phyloP scores from a whole-genome alignment of 2,888 invertebrate species.

The Orthonychiurus folsomi region DNA sequence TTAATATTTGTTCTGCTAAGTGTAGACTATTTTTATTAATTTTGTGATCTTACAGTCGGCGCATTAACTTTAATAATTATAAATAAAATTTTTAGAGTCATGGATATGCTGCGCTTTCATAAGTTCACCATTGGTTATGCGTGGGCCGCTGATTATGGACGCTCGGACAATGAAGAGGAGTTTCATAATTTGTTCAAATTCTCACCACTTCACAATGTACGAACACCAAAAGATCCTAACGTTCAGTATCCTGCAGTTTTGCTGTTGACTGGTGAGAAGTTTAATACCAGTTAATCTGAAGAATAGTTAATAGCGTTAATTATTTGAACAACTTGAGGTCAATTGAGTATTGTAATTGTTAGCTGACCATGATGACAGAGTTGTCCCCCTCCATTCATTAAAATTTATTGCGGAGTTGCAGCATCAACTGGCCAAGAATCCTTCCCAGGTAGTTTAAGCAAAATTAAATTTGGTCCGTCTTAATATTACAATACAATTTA shows the following conservation, averaged over 20 bases:
- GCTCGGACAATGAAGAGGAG: slow-evolving; percentile 73
- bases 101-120: slow-evolving; percentile 96
- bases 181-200: slow-evolving; percentile 76
- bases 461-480: slow-evolving; percentile 1
- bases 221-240: slow-evolving; percentile 50
- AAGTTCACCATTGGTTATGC: slow-evolving; percentile 96
- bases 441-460: slow-evolving; percentile 55
- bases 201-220: slow-evolving; percentile 90
- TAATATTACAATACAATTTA: not conserved
- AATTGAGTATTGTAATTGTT: no score
- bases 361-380: slow-evolving; percentile 95
- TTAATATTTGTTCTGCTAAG: no score
- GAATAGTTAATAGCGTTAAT: not conserved
- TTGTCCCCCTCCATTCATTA: slow-evolving; percentile 92
- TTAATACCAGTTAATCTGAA: not conserved
- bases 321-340: not conserved
- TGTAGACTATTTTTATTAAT: no score
- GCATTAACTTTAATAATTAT: not conserved
- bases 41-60: no score
- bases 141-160: slow-evolving; percentile 94
- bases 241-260: slow-evolving; percentile 81
- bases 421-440: slow-evolving; percentile 54
- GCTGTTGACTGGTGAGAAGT: slow-evolving; percentile 76
- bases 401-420: slow-evolving; percentile 91
- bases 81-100: slow-evolving; percentile 70